These are phyloP conservation scores for Melospiza melodia DNA, from an alignment of 2,113 vertebrate species.

Conservation along the genomic window DNA sequence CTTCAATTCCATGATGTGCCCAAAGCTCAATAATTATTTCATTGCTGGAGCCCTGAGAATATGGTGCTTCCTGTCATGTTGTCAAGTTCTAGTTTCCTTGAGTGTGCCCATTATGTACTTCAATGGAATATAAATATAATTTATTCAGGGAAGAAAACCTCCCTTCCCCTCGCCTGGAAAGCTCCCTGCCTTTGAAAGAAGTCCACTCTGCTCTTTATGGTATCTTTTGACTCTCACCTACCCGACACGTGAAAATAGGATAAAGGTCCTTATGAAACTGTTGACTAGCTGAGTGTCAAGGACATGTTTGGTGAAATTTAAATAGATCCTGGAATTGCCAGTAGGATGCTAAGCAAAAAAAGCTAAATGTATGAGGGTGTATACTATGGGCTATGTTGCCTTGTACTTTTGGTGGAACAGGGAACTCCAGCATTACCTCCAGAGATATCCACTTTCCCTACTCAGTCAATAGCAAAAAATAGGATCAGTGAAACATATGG, in stretches of 20 bases:
- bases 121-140: neutral
- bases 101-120: neutral
- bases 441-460: neutral
- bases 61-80: neutral
- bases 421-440: neutral
- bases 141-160: neutral
- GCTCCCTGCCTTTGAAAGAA: neutral
- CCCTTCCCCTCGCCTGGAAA: neutral
- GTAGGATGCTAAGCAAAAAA: neutral
- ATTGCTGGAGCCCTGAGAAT: neutral
- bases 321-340: neutral
- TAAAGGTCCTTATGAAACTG: neutral
- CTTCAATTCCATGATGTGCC: fast-evolving
- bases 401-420: neutral
- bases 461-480: neutral
- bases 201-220: neutral
- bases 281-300: neutral
- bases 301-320: neutral
- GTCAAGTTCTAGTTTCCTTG: neutral
- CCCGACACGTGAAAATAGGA: neutral
- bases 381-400: neutral
- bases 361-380: neutral
- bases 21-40: neutral
- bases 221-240: neutral
- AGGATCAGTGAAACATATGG: neutral